These are phyloP conservation scores for Mythimna vitellina DNA, from an alignment of 2,888 invertebrate genomes.

Conservation along the genomic window DNA sequence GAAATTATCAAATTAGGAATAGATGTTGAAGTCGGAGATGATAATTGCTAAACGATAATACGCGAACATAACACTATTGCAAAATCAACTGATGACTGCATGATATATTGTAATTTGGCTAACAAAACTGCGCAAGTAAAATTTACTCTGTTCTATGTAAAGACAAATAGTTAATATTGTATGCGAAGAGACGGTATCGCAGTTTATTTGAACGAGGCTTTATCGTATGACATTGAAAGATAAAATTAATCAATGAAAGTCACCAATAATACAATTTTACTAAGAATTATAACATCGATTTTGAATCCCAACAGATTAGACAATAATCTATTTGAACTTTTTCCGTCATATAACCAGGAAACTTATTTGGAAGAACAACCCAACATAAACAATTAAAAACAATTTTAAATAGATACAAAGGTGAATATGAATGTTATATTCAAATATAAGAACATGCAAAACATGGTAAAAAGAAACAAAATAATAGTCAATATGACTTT, in stretches of 20 bases:
- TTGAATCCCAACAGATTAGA: constrained; percentile 40
- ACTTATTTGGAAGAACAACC: not conserved
- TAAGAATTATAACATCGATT: constrained; percentile 47
- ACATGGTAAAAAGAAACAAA: not conserved
- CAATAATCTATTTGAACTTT: constrained; percentile 21
- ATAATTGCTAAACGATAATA: constrained; percentile 32
- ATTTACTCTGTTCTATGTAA: constrained; percentile 29
- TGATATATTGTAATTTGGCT: constrained; percentile 37
- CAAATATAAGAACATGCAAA: not conserved
- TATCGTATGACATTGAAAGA: constrained; percentile 81
- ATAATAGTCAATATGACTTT: constrained; percentile 6
- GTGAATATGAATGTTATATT: not conserved
- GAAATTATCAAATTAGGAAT: constrained; percentile 3
- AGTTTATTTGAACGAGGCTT: constrained; percentile 52
- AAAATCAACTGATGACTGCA: constrained; percentile 30
- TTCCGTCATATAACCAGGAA: constrained; percentile 33
- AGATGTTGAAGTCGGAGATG: constrained; percentile 2
- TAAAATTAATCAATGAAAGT: constrained; percentile 76
- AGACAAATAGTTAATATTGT: constrained; percentile 51
- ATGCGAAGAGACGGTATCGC: constrained; percentile 53
- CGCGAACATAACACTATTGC: constrained; percentile 21
- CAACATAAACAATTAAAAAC: not conserved
- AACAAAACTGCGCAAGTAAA: constrained; percentile 43
- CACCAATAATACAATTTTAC: constrained; percentile 61
- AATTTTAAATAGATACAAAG: not conserved